phyloP scores from a whole-genome alignment of 2,888 invertebrate species.

The Epiperipatus broadwayi region DNA sequence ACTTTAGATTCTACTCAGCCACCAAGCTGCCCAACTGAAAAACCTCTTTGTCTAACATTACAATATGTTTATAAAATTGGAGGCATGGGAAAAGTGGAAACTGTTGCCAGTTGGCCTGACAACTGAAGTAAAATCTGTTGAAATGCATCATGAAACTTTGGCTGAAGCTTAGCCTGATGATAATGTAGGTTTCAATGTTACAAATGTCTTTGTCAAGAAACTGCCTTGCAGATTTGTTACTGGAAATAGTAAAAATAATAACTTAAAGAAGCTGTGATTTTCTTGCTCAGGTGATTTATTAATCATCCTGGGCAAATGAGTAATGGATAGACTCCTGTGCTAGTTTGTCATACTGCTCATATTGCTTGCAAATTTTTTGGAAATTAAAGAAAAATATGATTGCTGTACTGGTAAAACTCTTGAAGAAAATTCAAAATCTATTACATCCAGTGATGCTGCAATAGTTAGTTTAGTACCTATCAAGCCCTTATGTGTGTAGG shows the following conservation, averaged over 20 bases:
- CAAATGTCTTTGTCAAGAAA: conserved; percentile 83
- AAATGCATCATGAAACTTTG: conserved; percentile 99
- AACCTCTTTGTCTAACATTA: conserved; percentile 90
- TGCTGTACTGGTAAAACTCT: conserved; percentile 70
- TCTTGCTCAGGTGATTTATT: conserved; percentile 57
- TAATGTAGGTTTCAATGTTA: conserved; percentile 99
- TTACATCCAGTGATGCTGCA: conserved; percentile 92
- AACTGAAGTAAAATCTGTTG: conserved; percentile 99
- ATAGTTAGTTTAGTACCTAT: conserved; percentile 80
- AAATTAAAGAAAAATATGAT: conserved; percentile 95
- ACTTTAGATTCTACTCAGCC: conserved; percentile 92
- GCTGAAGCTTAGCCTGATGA: conserved; percentile 90
- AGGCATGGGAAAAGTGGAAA: conserved; percentile 88
- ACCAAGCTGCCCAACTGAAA: conserved; percentile 84
- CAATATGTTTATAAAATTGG: conserved; percentile 98
- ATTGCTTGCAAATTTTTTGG: conserved; percentile 98
- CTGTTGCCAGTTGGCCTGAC: conserved; percentile 88
- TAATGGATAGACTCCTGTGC: conserved; percentile 94
- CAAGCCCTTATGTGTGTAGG: conserved; percentile 95
- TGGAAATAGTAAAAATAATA: conserved; percentile 91
- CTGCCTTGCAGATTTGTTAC: conserved; percentile 96
- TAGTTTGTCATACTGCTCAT: conserved; percentile 99
- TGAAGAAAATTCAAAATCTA: conserved; percentile 76
- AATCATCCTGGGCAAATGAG: conserved; percentile 99
- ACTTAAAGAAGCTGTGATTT: conserved; percentile 84